Evolutionary conservation across 2,113 vertebrate species (phyloP).

Genomic region (Tupaia chinensis): DNA sequence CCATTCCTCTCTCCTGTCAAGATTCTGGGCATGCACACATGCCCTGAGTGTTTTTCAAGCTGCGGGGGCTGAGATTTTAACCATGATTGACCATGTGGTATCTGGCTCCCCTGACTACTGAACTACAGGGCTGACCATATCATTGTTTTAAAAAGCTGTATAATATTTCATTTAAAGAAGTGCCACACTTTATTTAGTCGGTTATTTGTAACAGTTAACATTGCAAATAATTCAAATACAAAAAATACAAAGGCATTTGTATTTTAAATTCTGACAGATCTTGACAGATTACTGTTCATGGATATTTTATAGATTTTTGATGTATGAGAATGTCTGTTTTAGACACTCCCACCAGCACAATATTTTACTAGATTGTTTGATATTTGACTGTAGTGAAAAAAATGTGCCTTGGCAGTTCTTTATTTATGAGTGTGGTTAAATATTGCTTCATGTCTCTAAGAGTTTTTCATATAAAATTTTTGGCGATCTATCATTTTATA

Average conservation of each 20-base stretch:
- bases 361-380: background rate
- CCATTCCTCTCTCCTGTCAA: no score
- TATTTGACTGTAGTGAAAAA: background rate
- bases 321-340: background rate
- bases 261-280: conserved; percentile 34
- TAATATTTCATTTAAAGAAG: conserved; percentile 4
- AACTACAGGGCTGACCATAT: background rate
- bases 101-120: no score
- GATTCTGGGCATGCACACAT: no score
- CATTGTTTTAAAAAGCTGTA: background rate
- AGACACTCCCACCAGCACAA: background rate
- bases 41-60: no score
- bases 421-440: background rate
- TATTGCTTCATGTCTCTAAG: background rate
- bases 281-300: background rate
- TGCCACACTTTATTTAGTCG: background rate
- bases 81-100: no score
- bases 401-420: background rate
- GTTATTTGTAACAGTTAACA: background rate
- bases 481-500: background rate
- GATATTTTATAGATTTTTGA: background rate
- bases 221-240: background rate
- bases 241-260: background rate
- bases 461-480: background rate
- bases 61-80: no score